Evolutionary conservation across 2,113 vertebrate species (phyloP).

Genomic region (Rutilus rutilus): DNA sequence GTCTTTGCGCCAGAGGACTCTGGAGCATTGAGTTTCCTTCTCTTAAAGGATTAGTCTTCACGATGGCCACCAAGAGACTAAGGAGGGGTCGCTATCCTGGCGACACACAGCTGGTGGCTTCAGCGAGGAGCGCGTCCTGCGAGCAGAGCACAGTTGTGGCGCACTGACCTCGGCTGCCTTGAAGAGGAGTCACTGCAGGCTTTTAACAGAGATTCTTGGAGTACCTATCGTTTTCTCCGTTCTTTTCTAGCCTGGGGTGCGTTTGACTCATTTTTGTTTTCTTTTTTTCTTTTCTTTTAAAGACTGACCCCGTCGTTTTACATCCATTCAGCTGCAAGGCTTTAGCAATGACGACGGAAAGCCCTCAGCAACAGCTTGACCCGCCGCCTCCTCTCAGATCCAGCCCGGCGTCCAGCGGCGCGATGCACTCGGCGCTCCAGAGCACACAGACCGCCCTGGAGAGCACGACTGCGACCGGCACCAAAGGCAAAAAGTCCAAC

Average conservation of each 20-base stretch:
- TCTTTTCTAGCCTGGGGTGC: neutral
- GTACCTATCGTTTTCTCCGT: neutral
- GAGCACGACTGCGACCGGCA: slow-evolving; percentile 67
- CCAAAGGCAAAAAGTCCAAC: slow-evolving; percentile 84
- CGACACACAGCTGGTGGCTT: slow-evolving; percentile 61
- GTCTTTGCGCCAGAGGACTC: slow-evolving; percentile 66
- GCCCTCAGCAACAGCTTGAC: slow-evolving; percentile 77
- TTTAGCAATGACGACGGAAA: slow-evolving; percentile 84
- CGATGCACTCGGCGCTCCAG: slow-evolving; percentile 74
- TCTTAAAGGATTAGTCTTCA: slow-evolving; percentile 68
- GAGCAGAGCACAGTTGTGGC: slow-evolving; percentile 49
- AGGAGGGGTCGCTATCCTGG: slow-evolving; percentile 58
- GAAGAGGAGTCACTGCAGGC: neutral
- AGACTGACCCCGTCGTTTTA: neutral
- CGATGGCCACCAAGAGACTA: slow-evolving; percentile 71
- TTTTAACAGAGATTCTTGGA: neutral
- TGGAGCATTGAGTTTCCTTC: slow-evolving; percentile 66
- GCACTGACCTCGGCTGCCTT: slow-evolving; percentile 35
- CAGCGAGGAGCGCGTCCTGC: slow-evolving; percentile 50
- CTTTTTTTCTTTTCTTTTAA: neutral
- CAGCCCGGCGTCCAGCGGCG: slow-evolving; percentile 76
- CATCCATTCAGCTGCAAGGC: neutral
- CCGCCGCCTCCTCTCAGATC: slow-evolving; percentile 74
- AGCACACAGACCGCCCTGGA: slow-evolving; percentile 80
- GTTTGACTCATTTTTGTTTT: neutral